Conservation (phyloP, 1,140 invertebrate genomes). For the Cyrtorhinus lividipennis region DNA sequence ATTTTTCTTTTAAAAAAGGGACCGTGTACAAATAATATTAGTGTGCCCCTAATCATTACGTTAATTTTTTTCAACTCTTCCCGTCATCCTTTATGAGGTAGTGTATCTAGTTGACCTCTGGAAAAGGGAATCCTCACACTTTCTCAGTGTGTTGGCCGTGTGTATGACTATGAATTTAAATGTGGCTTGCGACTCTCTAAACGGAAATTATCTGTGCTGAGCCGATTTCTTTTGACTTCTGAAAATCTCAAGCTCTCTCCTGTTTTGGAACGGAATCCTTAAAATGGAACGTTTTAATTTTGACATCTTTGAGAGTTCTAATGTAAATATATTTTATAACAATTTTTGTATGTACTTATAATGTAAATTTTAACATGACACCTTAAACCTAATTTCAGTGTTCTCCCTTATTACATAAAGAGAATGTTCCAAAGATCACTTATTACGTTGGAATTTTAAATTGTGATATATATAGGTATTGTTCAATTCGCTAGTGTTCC, state of each 20-base stretch:
- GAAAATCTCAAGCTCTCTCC: too few relatives aligned
- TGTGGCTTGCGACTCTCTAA: too few relatives aligned
- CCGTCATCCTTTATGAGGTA: neutral
- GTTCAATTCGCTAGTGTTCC: neutral
- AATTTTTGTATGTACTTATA: constrained; percentile 3
- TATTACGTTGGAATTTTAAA: constrained; percentile 9
- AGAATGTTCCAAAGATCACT: constrained; percentile 13
- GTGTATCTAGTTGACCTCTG: neutral
- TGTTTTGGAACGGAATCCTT: too few relatives aligned
- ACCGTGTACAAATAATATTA: constrained; percentile 6
- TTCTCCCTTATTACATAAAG: neutral
- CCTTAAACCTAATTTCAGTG: neutral
- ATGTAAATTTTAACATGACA: constrained; percentile 8
- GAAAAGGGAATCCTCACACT: too few relatives aligned
- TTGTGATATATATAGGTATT: constrained; percentile 15
- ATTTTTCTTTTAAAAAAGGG: constrained; percentile 1
- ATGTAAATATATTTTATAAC: neutral
- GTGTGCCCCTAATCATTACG: neutral
- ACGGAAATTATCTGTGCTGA: too few relatives aligned
- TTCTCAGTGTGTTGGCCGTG: too few relatives aligned
- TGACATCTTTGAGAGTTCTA: neutral
- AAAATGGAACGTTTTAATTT: neutral
- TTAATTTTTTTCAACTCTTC: too few relatives aligned
- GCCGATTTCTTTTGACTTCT: too few relatives aligned
- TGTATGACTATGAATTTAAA: too few relatives aligned